phyloP scores from a whole-genome alignment of 2,888 invertebrate genomes.

The Cordilura impudica region DNA sequence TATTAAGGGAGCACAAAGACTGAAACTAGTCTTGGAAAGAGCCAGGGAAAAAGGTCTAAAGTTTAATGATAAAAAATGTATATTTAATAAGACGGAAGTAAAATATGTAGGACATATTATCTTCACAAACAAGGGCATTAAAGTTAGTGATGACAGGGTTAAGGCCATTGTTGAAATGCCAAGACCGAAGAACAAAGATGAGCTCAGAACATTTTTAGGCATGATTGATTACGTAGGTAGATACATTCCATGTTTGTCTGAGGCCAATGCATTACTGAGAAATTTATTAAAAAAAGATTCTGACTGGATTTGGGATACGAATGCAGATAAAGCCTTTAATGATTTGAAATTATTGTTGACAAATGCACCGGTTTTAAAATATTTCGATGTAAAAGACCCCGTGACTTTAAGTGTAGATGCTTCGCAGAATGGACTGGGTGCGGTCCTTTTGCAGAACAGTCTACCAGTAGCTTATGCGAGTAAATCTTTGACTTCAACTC shows the following conservation, averaged over 20 bases:
- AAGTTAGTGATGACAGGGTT: too few relatives aligned
- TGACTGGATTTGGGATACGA: conserved; percentile 11
- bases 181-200: too few relatives aligned
- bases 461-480: conserved; percentile 72
- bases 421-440: conserved; percentile 64
- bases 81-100: too few relatives aligned
- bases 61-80: too few relatives aligned
- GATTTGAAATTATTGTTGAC: conserved; percentile 4
- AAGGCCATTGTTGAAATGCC: too few relatives aligned
- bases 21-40: too few relatives aligned
- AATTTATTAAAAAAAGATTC: conserved; percentile 36
- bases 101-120: too few relatives aligned
- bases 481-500: conserved; percentile 64
- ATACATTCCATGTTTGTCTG: conserved; percentile 36
- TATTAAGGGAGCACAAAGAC: too few relatives aligned
- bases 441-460: conserved; percentile 69
- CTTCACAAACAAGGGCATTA: too few relatives aligned
- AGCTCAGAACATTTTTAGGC: too few relatives aligned
- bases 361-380: conserved; percentile 52
- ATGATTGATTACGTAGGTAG: too few relatives aligned
- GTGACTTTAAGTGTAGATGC: conserved; percentile 62
- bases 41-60: too few relatives aligned
- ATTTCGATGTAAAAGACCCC: conserved; percentile 64
- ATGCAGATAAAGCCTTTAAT: not conserved
- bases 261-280: conserved; percentile 20